These are phyloP conservation scores for Coregonus sp. DNA, from an alignment of 2,797 vertebrate genomes.

Conservation along the genomic window DNA sequence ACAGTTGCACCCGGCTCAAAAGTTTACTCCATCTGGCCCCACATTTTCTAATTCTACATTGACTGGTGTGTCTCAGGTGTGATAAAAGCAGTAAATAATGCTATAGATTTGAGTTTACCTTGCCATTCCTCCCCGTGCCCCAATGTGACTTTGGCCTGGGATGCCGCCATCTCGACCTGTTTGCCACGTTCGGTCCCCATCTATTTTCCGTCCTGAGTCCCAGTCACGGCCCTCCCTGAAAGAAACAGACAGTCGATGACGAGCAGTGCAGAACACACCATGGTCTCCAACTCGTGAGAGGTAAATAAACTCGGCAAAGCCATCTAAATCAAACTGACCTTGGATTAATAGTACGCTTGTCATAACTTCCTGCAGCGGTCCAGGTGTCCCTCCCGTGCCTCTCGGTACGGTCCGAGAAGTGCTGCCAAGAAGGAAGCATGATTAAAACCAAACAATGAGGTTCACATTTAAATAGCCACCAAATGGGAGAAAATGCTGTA, in stretches of 20 bases:
- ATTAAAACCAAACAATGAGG: background rate
- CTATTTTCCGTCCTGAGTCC: slow-evolving; percentile 36
- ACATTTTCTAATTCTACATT: too few species aligned
- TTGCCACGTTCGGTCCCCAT: slow-evolving; percentile 76
- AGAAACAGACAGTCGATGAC: slow-evolving; percentile 9
- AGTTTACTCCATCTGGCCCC: too few species aligned
- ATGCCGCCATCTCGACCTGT: slow-evolving; percentile 83
- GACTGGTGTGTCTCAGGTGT: too few species aligned
- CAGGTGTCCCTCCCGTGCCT: slow-evolving; percentile 83
- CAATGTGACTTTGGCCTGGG: slow-evolving; percentile 80
- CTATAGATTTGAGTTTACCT: slow-evolving; percentile 72
- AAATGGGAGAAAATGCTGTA: too few species aligned
- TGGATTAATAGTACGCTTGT: slow-evolving; percentile 80
- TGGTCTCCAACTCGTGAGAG: background rate
- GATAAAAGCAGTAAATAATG: too few species aligned
- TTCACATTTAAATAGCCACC: background rate
- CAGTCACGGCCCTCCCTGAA: slow-evolving; percentile 85
- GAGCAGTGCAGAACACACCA: background rate
- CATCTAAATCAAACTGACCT: slow-evolving; percentile 53
- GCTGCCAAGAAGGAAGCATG: slow-evolving; percentile 65
- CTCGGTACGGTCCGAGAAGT: slow-evolving; percentile 85
- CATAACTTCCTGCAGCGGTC: slow-evolving; percentile 72
- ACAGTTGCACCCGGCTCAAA: too few species aligned
- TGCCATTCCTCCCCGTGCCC: slow-evolving; percentile 81
- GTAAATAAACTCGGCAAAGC: background rate